A percentile compares a stretch with the other conserved stretches of the same genome.
Conservation (phyloP, 2,113 vertebrate genomes). For the Seriola quinqueradiata region DNA sequence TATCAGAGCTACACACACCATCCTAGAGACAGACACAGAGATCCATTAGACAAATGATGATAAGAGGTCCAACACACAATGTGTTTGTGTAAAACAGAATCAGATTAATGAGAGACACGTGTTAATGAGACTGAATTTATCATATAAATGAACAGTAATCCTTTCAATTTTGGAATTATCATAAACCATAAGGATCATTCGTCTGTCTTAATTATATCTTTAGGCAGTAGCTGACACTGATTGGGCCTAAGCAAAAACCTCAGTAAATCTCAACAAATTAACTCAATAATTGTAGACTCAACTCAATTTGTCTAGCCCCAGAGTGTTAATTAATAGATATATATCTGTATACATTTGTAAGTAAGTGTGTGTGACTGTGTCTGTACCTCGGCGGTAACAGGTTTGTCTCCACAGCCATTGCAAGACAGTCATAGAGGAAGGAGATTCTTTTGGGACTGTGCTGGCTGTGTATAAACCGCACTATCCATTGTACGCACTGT, state of each 20-base stretch:
- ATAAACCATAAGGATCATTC: background rate
- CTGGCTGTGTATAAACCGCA: constrained; percentile 95
- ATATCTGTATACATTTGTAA: background rate
- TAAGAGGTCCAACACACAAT: background rate
- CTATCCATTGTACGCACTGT: constrained; percentile 98
- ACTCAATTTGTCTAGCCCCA: background rate
- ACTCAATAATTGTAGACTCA: background rate
- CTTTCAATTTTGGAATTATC: background rate
- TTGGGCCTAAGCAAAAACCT: background rate
- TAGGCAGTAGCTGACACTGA: background rate
- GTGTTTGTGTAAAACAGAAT: background rate
- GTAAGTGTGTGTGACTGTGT: constrained; percentile 6
- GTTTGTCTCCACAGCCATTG: constrained; percentile 96
- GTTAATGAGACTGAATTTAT: background rate
- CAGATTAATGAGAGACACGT: background rate
- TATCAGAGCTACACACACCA: constrained; percentile 96
- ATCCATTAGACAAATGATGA: constrained; percentile 15
- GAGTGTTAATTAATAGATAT: background rate
- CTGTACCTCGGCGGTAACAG: constrained; percentile 93
- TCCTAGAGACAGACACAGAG: constrained; percentile 78
- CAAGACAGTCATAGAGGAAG: constrained; percentile 97
- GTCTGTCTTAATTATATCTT: background rate
- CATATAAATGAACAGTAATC: background rate
- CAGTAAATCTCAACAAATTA: background rate
- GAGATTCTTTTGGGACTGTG: constrained; percentile 98